Evolutionary conservation across 1,140 invertebrate genomes (phyloP).

Genomic region (Danaus melanippus): DNA sequence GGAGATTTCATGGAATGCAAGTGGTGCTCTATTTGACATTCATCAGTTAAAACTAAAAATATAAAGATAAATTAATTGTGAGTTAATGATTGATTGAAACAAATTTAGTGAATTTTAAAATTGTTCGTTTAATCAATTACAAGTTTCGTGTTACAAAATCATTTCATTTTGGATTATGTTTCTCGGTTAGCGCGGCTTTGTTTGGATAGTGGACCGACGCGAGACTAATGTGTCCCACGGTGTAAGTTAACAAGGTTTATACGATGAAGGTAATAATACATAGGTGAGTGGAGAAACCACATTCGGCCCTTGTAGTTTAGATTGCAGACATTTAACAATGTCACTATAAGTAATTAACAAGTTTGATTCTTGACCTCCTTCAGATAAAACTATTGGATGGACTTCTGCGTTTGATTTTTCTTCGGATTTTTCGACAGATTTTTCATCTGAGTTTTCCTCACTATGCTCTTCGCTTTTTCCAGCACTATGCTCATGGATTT

Average conservation of each 20-base stretch:
- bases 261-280: constrained; percentile 27
- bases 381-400: constrained; percentile 6
- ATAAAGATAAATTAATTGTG: too few species aligned
- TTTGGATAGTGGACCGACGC: constrained; percentile 6
- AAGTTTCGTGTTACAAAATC: constrained; percentile 13
- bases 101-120: constrained; percentile 7
- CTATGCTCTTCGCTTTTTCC: neutral
- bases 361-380: constrained; percentile 14
- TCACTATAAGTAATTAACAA: constrained; percentile 41
- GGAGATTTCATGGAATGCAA: too few species aligned
- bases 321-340: constrained; percentile 47
- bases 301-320: constrained; percentile 27
- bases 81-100: constrained; percentile 9
- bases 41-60: too few species aligned
- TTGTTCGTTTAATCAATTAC: constrained; percentile 10
- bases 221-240: constrained; percentile 3
- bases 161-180: constrained; percentile 13
- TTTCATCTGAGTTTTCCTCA: constrained; percentile 1
- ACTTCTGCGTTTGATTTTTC: constrained; percentile 18
- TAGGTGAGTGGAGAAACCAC: constrained; percentile 33
- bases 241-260: constrained; percentile 20
- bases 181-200: constrained; percentile 11
- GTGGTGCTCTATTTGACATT: too few species aligned
- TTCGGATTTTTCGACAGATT: neutral
- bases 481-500: constrained; percentile 1